Base-by-base conservation (phyloP, 2,797 vertebrate genomes). In the Sebastolobus altivelis region DNA sequence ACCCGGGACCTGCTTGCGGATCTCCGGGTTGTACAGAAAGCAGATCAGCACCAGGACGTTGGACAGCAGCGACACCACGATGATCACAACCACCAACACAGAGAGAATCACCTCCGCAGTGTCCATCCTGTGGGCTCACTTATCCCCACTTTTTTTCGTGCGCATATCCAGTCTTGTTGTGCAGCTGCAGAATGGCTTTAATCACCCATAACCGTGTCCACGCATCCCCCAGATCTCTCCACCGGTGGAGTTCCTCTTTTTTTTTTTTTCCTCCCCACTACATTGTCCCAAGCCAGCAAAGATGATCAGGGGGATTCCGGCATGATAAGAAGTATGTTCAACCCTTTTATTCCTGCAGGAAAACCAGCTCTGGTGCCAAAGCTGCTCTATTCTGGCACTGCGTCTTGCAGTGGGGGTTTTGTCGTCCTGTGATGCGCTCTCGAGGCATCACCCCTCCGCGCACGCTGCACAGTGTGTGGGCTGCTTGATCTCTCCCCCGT, bases 21-120 rank as follows among this genome's bases (percentile, higher is more conserved):
- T 98, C 93, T 99, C 97, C 3, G 97, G 93, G 88, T 97, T 99
- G 94, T 97, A 96, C 73, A 98, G 90, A 82, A 99, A 97, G 95
- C 98, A 99, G 93, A 99, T 95, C 96, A 99, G 97, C 96, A 99
- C 98, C 96, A 99, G 92, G 88, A 97, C 95, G 89, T 99, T 99
- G 97, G 98, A 97, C 96, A 99, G 97, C 96, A 99, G 87, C 90
- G 98, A 97, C 87, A 98, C 97, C 29, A 96, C 92, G 72, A 98
- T 97, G 75, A 98, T 96, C 87, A 96, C 92, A 77, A 95, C 96
- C 93, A 98, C 94, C 94, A 97, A 88, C 81, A 96, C 94, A 87
- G 95, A 97, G 89, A 98, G 94, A 56, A 97, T 91, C 70, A 96
- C 95, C 94, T 97, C 97, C 96, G 95, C 97, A 87, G 95, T 95